These are phyloP conservation scores for Siniperca obscura DNA, from an alignment of 2,797 vertebrate species.

Conservation along the genomic window DNA sequence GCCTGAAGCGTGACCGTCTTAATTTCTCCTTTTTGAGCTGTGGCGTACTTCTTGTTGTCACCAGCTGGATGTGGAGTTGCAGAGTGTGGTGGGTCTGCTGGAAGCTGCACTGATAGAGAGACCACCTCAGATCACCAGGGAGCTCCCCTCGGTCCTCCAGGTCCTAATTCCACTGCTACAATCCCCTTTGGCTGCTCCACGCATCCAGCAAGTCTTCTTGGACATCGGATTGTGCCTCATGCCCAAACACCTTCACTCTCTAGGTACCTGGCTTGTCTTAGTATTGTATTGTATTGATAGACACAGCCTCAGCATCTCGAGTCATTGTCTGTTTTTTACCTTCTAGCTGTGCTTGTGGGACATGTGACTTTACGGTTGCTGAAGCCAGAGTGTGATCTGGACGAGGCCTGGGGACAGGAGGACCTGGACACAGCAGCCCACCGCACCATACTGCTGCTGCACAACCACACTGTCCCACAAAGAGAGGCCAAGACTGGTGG, in stretches of 20 bases:
- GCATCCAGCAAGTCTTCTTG: constrained; percentile 88
- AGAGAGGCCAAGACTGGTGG: constrained; percentile 85
- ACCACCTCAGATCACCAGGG: constrained; percentile 88
- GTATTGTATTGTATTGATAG: not conserved
- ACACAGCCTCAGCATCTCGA: rapidly evolving
- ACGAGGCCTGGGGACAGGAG: constrained; percentile 93
- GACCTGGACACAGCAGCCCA: constrained; percentile 89
- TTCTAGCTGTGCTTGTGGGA: constrained; percentile 90
- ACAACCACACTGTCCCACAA: constrained; percentile 88
- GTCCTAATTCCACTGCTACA: constrained; percentile 91
- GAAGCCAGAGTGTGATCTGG: constrained; percentile 93
- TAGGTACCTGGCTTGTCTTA: constrained; percentile 82
- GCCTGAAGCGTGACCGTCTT: not conserved
- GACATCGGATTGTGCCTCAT: constrained; percentile 91
- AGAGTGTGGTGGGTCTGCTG: constrained; percentile 88
- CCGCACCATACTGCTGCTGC: constrained; percentile 89
- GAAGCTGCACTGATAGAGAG: constrained; percentile 86
- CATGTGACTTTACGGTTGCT: constrained; percentile 94
- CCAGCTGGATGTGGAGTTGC: constrained; percentile 91
- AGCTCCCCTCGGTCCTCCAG: constrained; percentile 90
- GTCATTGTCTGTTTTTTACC: not conserved
- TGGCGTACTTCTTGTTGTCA: not conserved
- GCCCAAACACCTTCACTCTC: constrained; percentile 87
- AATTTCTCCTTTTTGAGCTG: not conserved
- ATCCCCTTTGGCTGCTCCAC: constrained; percentile 93